phyloP scores from a whole-genome alignment of 2,888 invertebrate species.

The Operophtera brumata region DNA sequence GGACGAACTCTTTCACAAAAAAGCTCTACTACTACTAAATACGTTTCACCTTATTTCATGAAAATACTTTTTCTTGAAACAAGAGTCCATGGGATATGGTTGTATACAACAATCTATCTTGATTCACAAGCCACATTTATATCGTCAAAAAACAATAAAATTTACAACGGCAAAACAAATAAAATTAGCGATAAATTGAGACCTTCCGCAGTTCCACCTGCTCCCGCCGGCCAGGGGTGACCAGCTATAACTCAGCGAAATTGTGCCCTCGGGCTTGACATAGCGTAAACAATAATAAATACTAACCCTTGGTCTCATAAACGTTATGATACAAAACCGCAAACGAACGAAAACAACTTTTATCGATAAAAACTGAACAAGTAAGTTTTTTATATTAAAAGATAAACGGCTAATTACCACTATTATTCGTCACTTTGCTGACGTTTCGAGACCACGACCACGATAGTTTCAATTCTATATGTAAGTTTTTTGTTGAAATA shows the following conservation, averaged over 20 bases:
- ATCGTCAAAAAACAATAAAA: constrained; percentile 50
- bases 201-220: constrained; percentile 67
- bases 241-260: constrained; percentile 71
- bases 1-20: too few species aligned
- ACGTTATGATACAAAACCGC: constrained; percentile 48
- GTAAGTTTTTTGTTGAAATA: too few species aligned
- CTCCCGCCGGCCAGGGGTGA: constrained; percentile 57
- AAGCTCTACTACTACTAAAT: too few species aligned
- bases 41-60: too few species aligned
- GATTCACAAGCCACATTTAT: constrained; percentile 22
- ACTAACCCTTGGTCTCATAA: constrained; percentile 62
- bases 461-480: too few species aligned
- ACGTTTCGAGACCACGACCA: too few species aligned
- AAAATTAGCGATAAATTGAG: constrained; percentile 76
- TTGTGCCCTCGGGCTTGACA: constrained; percentile 64
- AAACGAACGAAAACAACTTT: constrained; percentile 30
- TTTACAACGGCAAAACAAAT: constrained; percentile 55
- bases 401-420: too few species aligned
- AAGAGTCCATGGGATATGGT: not conserved
- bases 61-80: too few species aligned
- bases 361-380: constrained; percentile 7
- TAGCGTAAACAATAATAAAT: constrained; percentile 63
- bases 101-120: not conserved
- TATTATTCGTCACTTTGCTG: too few species aligned
- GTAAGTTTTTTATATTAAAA: too few species aligned